These are phyloP conservation scores for Pungitius pungitius DNA, from an alignment of 2,113 vertebrate genomes.

Conservation along the genomic window DNA sequence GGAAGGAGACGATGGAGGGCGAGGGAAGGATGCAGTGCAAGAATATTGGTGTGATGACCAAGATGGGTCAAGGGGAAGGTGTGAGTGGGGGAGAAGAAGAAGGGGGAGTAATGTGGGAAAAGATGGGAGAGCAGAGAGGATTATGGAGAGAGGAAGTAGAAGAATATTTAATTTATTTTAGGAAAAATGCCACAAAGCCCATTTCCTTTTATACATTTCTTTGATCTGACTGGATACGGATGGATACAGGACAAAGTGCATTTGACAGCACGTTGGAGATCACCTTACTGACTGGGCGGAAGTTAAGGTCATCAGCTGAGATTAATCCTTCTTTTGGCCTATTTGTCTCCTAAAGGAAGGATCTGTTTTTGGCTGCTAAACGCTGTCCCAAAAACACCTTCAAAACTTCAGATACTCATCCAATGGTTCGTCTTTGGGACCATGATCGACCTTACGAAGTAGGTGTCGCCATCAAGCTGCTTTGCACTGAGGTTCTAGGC, in stretches of 20 bases:
- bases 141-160: neutral
- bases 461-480: no score
- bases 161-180: neutral
- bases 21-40: neutral
- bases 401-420: neutral
- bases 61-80: constrained; percentile 1
- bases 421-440: no score
- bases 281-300: neutral
- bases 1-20: no score
- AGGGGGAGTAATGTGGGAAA: neutral
- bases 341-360: neutral
- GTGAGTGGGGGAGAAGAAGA: neutral
- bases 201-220: neutral
- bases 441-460: no score
- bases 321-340: neutral
- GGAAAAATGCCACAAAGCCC: neutral
- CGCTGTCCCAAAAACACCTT: neutral
- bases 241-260: neutral
- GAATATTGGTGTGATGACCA: neutral
- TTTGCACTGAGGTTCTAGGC: constrained; percentile 66
- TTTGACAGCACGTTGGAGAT: neutral
- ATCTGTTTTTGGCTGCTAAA: neutral
- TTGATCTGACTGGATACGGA: neutral
- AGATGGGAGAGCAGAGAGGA: neutral
- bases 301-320: no score